Conservation (phyloP, 2,888 invertebrate species). For the Epirrhoe tristata region DNA sequence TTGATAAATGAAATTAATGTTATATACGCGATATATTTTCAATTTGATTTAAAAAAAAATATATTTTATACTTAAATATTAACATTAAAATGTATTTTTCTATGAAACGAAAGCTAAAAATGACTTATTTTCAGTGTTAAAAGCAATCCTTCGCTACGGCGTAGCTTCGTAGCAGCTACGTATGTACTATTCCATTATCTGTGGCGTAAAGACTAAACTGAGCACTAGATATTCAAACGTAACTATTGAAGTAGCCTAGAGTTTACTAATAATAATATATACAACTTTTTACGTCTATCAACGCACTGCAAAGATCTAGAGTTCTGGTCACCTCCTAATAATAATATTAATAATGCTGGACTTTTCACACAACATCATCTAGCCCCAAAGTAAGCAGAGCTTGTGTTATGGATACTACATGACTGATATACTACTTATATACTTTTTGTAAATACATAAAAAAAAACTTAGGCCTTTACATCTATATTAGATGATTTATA, state of each 20-base stretch:
- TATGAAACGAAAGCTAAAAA: background rate
- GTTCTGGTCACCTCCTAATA: no score
- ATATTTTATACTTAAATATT: no score
- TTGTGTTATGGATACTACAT: no score
- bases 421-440: no score
- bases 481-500: no score
- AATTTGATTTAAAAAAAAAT: background rate
- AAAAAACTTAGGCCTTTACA: no score
- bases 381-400: no score
- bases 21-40: background rate
- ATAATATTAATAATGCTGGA: no score
- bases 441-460: no score
- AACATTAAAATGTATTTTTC: background rate
- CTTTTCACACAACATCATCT: no score
- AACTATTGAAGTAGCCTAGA: background rate
- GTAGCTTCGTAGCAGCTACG: slow-evolving; percentile 33
- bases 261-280: background rate
- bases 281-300: background rate
- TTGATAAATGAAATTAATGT: background rate
- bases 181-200: slow-evolving; percentile 18
- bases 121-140: background rate
- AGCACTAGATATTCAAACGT: background rate
- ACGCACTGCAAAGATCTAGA: background rate
- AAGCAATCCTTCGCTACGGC: slow-evolving; percentile 27
- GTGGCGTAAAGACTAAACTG: slow-evolving; percentile 29